Evolutionary conservation across 1,140 invertebrate genomes (phyloP).

Genomic region (Contarinia nasturtii): DNA sequence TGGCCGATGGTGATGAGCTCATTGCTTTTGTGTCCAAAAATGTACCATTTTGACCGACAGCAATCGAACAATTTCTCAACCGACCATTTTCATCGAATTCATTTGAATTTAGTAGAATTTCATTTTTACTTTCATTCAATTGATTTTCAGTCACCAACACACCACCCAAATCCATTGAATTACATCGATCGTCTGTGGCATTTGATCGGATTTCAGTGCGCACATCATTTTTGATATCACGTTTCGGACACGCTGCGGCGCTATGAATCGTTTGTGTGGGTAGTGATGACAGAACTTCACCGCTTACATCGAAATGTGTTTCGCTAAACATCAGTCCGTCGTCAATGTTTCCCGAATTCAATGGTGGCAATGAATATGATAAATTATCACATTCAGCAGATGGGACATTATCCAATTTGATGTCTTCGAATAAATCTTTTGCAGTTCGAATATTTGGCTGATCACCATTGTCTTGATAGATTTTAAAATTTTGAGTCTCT

Average conservation of each 20-base stretch:
- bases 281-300: conserved; percentile 1
- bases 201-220: no score
- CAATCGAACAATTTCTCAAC: conserved; percentile 4
- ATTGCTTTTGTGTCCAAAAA: conserved; percentile 54
- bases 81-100: conserved; percentile 4
- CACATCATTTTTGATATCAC: no score
- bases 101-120: conserved; percentile 1
- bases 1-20: conserved; percentile 56
- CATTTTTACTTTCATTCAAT: conserved; percentile 3
- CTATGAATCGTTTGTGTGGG: conserved; percentile 2
- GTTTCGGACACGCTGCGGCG: no score
- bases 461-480: no score
- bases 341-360: background rate
- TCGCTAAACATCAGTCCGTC: conserved; percentile 2
- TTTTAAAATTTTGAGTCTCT: no score
- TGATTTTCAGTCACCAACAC: conserved; percentile 14
- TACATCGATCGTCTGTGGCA: conserved; percentile 9
- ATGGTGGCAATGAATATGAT: conserved; percentile 2
- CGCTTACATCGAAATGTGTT: conserved; percentile 6
- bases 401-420: background rate
- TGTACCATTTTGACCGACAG: conserved; percentile 10
- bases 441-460: no score
- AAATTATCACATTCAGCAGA: background rate
- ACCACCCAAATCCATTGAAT: conserved; percentile 6
- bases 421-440: no score